Base-by-base conservation (phyloP, 1,140 invertebrate species). In the Aphidius ervi region DNA sequence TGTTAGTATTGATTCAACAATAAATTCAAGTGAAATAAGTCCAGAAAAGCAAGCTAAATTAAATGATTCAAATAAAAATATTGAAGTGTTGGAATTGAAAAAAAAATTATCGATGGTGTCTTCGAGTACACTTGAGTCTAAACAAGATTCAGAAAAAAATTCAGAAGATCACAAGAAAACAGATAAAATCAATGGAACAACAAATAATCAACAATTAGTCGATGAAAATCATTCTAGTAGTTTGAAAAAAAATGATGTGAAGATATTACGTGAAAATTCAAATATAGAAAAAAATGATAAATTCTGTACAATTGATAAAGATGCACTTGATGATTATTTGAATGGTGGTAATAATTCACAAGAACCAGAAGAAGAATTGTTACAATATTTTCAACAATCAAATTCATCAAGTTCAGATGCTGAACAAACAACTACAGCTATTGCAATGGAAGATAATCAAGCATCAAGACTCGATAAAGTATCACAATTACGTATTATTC, bases 271-370 rank as follows among this genome's bases (percentile, higher is more conserved):
- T 7, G 20, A 56, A 56, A 45, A 56, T 56, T 56, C 45, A 20
- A 46, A 71, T 20, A 39, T 67, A 1, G 54, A 63, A 62, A 65
- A 76, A 50, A 69, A 63, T 58, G 72, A 71, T 8, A 79, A 76
- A 49, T 61, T 89, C 42, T 86, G 86, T 66, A 87, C 86, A 52
- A 86, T 91, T 62, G 88, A 90, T 68, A 87, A 88, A 46, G 88
- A 91, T 68, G 88, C 88, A 46, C 74, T 92, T 46, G 87, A 90
- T 69, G 88, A 91, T 75, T 91, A 91, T 73, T 81, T 91, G 65
- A 84, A 85, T 63, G 86, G 87, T 46, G 84, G 87, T 48, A 86
- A 85, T 64, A 91, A 89, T 75, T 89, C 88, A 48, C 87, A 91
- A 70, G 89, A 91, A 67, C 88, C 87, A 67, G 90, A 92, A 68